These are phyloP conservation scores for Phyllotis vaccarum DNA, from an alignment of 2,797 vertebrate species.

Conservation along the genomic window DNA sequence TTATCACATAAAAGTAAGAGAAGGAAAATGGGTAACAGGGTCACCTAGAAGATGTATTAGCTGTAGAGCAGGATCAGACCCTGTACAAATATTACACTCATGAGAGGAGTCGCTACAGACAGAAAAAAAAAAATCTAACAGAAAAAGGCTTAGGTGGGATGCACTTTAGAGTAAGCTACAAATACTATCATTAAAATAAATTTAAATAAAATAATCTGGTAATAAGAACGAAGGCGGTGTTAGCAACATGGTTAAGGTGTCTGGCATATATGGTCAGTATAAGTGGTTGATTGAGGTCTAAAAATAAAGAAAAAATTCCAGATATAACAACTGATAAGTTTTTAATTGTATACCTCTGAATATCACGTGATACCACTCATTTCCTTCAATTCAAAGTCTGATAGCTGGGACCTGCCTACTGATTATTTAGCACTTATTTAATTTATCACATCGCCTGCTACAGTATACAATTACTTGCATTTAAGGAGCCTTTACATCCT, in stretches of 20 bases:
- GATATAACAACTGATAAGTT: background rate
- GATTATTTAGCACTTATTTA: background rate
- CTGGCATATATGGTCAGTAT: background rate
- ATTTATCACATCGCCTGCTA: background rate
- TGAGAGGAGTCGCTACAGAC: background rate
- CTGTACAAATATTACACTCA: background rate
- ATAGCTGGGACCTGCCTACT: background rate
- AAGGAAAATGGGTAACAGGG: background rate
- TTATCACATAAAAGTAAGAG: background rate
- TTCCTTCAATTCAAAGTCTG: background rate
- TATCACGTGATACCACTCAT: background rate
- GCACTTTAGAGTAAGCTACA: background rate
- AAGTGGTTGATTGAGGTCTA: background rate
- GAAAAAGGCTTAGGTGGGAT: background rate
- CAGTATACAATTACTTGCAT: background rate
- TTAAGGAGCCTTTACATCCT: background rate
- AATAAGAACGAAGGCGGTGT: background rate
- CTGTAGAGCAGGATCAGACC: background rate
- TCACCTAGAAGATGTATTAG: background rate
- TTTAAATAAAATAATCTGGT: slow-evolving; percentile 30
- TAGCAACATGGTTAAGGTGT: background rate
- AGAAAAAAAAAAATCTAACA: background rate
- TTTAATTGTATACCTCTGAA: background rate
- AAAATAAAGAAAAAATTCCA: background rate
- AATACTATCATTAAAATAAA: background rate